Evolutionary conservation across 2,797 vertebrate species (phyloP).

Genomic region (Poliocrania exsul): DNA sequence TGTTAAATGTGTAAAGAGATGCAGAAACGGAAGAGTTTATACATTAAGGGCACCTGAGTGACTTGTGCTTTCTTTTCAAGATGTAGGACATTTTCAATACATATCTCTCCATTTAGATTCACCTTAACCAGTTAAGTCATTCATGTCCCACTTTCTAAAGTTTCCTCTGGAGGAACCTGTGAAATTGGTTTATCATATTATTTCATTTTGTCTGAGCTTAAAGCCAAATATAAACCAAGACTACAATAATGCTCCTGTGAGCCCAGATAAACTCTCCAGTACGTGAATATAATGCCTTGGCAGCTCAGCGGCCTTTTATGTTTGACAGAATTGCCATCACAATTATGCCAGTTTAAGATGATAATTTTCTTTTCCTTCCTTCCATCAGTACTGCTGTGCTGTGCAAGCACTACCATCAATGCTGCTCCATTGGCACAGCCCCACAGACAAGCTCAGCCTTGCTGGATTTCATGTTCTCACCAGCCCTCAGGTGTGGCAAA

Average conservation of each 20-base stretch:
- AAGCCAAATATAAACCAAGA: conserved; percentile 50
- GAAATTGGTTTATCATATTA: conserved; percentile 44
- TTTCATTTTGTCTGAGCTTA: conserved; percentile 33
- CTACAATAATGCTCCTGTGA: conserved; percentile 23
- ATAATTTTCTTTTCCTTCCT: background rate
- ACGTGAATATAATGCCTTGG: background rate
- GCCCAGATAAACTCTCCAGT: background rate
- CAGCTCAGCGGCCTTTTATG: background rate
- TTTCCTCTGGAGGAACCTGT: conserved; percentile 45
- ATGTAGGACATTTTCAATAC: background rate
- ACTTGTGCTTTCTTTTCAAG: background rate
- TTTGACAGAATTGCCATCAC: conserved; percentile 3
- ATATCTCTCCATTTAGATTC: background rate
- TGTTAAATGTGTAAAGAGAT: background rate
- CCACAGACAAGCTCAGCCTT: background rate
- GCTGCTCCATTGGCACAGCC: background rate
- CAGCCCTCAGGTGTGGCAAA: background rate
- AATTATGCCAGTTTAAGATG: background rate
- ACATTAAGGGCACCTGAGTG: background rate
- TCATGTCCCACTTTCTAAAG: conserved; percentile 35
- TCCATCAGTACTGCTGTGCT: background rate
- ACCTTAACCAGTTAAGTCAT: conserved; percentile 30
- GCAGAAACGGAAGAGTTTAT: background rate
- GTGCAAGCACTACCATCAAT: background rate
- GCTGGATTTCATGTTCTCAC: background rate